Percentiles rank a stretch among this genome's conserved stretches.
Conservation (phyloP, 2,888 invertebrate genomes). For the Epinotia bilunana region DNA sequence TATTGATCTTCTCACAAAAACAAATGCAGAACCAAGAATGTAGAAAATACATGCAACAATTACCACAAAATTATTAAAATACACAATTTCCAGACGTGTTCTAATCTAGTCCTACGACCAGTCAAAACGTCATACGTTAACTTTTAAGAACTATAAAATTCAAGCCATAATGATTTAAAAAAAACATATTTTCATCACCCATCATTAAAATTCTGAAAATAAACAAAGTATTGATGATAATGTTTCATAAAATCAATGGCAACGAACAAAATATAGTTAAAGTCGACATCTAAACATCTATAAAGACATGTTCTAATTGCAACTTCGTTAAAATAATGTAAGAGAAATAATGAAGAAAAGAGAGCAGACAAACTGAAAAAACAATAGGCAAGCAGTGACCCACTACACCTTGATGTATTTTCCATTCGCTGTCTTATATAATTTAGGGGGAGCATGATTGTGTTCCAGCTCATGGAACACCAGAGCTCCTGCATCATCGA, state of each 20-base stretch:
- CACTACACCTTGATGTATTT: constrained; percentile 23
- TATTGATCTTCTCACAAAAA: neutral
- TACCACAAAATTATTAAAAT: neutral
- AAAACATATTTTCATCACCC: too few relatives aligned
- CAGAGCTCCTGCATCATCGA: constrained; percentile 26
- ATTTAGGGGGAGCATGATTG: constrained; percentile 44
- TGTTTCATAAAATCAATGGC: too few relatives aligned
- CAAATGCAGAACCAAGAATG: neutral
- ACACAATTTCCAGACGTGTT: neutral
- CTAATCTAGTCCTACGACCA: neutral
- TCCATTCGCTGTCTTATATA: neutral
- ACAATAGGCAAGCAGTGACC: neutral
- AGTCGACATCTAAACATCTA: too few relatives aligned
- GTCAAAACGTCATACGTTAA: too few relatives aligned
- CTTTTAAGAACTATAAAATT: too few relatives aligned
- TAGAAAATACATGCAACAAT: neutral
- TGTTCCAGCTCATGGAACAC: constrained; percentile 31
- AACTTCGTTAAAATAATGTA: neutral
- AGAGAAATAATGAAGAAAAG: neutral
- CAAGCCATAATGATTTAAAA: too few relatives aligned
- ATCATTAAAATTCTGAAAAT: neutral
- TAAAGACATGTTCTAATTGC: too few relatives aligned
- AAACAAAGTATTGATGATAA: too few relatives aligned
- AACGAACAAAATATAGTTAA: too few relatives aligned
- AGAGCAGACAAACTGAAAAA: neutral